phyloP scores from a whole-genome alignment of 92 coral and sea anemone species.

The Zoanthus sansibaricus region DNA sequence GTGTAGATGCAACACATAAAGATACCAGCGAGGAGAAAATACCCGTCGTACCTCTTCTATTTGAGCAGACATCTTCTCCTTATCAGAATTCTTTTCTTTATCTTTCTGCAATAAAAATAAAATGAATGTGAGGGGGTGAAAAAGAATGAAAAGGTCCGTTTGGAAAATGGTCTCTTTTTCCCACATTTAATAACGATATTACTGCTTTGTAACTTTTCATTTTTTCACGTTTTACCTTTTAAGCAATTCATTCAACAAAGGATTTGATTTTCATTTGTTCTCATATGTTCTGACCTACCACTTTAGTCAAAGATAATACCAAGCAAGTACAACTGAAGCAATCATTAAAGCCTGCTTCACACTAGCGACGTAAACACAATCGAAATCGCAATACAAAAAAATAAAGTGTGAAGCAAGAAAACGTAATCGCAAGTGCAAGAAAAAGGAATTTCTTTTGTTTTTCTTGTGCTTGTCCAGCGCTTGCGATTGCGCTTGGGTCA shows the following conservation, averaged over 20 bases:
- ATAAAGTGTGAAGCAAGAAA: too few relatives aligned
- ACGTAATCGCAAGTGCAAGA: too few relatives aligned
- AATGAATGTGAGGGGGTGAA: not conserved
- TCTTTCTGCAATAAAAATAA: conserved; percentile 65
- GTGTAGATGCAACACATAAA: not conserved
- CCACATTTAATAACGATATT: not conserved
- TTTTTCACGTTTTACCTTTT: not conserved
- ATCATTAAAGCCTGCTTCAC: too few relatives aligned
- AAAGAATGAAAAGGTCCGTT: not conserved
- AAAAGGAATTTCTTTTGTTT: too few relatives aligned
- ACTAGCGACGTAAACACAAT: too few relatives aligned
- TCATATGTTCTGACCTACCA: too few relatives aligned
- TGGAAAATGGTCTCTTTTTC: not conserved
- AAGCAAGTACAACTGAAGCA: not conserved
- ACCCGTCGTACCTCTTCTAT: conserved; percentile 14
- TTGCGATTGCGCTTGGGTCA: too few relatives aligned
- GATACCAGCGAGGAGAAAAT: not conserved
- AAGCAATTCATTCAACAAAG: not conserved
- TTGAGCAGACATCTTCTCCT: conserved; percentile 64
- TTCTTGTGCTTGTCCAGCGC: too few relatives aligned
- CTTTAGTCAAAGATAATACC: not conserved
- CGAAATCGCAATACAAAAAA: too few relatives aligned
- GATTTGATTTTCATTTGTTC: not conserved
- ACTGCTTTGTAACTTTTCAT: not conserved
- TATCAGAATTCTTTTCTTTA: conserved; percentile 60